Evolutionary conservation across 2,113 vertebrate species (phyloP).

Genomic region (Protobothrops flavoviridis): DNA sequence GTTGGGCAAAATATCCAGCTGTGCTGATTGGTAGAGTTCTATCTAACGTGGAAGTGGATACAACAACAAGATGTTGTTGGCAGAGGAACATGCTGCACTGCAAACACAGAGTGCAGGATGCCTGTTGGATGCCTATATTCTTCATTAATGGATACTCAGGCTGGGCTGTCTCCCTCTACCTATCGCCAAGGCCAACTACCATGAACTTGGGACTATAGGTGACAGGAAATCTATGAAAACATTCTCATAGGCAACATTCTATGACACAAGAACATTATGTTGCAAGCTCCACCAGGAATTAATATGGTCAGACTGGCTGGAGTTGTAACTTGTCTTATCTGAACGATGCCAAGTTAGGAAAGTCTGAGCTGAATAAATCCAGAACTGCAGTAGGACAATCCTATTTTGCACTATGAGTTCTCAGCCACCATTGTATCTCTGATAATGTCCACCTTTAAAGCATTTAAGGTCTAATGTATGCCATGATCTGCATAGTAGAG

Average conservation of each 20-base stretch:
- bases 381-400: background rate
- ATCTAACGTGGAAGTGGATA: background rate
- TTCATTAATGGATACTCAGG: background rate
- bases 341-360: background rate
- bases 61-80: background rate
- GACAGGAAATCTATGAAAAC: background rate
- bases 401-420: background rate
- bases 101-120: background rate
- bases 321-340: background rate
- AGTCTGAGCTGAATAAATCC: background rate
- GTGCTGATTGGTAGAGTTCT: background rate
- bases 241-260: background rate
- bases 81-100: background rate
- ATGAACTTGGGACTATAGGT: background rate
- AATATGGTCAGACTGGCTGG: background rate
- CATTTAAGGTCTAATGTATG: background rate
- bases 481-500: background rate
- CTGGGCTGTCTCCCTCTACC: background rate
- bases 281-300: background rate
- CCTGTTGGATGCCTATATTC: background rate
- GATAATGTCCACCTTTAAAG: background rate
- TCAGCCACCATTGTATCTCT: background rate
- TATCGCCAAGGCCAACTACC: background rate
- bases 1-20: background rate
- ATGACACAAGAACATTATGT: background rate